Evolutionary conservation across 2,888 invertebrate genomes (phyloP).

Genomic region (Theretra japonica): DNA sequence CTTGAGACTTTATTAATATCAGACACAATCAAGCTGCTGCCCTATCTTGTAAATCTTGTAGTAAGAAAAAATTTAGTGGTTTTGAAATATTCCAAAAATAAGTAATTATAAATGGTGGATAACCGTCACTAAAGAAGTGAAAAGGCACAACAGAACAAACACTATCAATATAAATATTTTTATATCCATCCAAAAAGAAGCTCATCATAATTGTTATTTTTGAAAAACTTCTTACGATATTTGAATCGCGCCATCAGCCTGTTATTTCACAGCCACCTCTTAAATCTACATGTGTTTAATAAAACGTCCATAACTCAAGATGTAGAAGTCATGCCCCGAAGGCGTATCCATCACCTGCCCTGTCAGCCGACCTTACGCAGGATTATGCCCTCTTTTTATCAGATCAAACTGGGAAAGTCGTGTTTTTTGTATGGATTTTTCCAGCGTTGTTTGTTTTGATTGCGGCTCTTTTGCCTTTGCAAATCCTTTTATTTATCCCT

Average conservation of each 20-base stretch:
- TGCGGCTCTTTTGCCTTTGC: constrained; percentile 27
- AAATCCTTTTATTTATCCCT: constrained; percentile 26
- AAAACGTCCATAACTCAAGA: constrained; percentile 46
- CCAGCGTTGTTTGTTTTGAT: constrained; percentile 30
- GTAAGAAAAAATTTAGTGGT: no score
- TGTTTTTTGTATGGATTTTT: constrained; percentile 35
- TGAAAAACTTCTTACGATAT: neutral
- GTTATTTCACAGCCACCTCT: neutral
- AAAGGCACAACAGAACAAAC: no score
- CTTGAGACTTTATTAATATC: no score
- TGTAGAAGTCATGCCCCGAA: constrained; percentile 39
- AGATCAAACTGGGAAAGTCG: constrained; percentile 44
- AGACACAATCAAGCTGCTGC: no score
- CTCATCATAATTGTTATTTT: no score
- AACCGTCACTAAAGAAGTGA: no score
- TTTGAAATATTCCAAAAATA: no score
- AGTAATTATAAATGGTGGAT: no score
- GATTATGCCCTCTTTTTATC: constrained; percentile 53
- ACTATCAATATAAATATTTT: no score
- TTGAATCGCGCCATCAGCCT: neutral
- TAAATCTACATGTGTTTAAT: neutral
- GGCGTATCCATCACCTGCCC: constrained; percentile 47
- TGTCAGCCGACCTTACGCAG: constrained; percentile 42
- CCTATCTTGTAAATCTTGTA: no score
- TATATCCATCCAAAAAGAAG: no score